phyloP scores from a whole-genome alignment of 2,113 vertebrate species.

The Rhinopomastus cyanomelas region DNA sequence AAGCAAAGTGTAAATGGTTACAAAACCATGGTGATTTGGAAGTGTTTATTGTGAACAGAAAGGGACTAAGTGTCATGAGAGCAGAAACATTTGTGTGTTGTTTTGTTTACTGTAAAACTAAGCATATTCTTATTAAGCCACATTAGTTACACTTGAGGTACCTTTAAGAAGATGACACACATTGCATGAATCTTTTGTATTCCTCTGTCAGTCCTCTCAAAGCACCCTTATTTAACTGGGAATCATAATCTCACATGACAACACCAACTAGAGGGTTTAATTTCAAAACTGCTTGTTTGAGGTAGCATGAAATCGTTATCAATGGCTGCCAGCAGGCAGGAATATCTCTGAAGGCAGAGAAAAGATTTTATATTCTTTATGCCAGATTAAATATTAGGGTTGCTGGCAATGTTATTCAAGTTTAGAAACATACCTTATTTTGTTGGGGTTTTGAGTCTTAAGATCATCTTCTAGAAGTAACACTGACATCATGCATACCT shows the following conservation, averaged over 20 bases:
- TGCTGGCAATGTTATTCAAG: neutral
- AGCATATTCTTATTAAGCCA: conserved; percentile 42
- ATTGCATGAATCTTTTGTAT: conserved; percentile 62
- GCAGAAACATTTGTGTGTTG: neutral
- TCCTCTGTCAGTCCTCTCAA: conserved; percentile 62
- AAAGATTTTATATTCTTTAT: conserved; percentile 33
- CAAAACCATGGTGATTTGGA: neutral
- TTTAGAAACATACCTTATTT: neutral
- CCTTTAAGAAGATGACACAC: conserved; percentile 50
- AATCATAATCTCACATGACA: conserved; percentile 77
- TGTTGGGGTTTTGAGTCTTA: neutral
- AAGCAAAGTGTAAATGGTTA: neutral
- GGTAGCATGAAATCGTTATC: conserved; percentile 79
- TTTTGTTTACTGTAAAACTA: conserved; percentile 35
- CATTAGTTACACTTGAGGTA: conserved; percentile 53
- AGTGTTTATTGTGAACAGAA: neutral
- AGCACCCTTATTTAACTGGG: conserved; percentile 54
- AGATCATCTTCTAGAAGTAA: neutral
- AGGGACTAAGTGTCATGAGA: neutral
- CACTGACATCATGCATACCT: neutral
- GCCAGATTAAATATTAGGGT: conserved; percentile 46
- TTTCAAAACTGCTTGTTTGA: conserved; percentile 77
- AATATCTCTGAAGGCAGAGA: conserved; percentile 29
- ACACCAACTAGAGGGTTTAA: conserved; percentile 69
- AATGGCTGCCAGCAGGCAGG: conserved; percentile 75